These are phyloP conservation scores for Petrolisthes cinctipes DNA, from an alignment of 2,888 invertebrate species.

Conservation along the genomic window DNA sequence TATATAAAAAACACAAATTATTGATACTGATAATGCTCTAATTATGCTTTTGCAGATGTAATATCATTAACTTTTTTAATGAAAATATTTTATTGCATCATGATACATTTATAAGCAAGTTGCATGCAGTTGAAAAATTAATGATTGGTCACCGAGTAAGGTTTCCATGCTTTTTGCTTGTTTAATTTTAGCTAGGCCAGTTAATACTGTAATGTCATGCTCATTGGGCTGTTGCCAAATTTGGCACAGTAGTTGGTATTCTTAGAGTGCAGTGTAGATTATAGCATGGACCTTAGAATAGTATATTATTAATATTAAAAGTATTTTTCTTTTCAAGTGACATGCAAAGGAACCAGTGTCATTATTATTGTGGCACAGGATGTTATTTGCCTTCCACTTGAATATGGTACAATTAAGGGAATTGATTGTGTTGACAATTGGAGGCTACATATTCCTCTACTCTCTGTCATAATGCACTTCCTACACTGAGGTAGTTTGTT, in stretches of 20 bases:
- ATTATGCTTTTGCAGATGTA: constrained; percentile 16
- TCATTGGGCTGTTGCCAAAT: constrained; percentile 17
- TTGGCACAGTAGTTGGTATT: constrained; percentile 7
- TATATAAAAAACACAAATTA: background rate
- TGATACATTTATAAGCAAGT: constrained; percentile 6
- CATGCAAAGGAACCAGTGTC: background rate
- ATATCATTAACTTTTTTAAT: background rate
- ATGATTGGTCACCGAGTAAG: background rate
- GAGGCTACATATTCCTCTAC: too few species aligned
- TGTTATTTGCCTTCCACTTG: too few species aligned
- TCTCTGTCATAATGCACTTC: too few species aligned
- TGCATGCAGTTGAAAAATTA: constrained; percentile 11
- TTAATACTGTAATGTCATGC: constrained; percentile 20
- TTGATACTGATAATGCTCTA: background rate
- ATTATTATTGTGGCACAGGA: background rate
- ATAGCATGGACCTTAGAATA: constrained; percentile 35
- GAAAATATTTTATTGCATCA: constrained; percentile 30
- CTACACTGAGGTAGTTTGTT: too few species aligned
- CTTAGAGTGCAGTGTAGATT: constrained; percentile 20
- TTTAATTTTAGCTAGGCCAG: background rate
- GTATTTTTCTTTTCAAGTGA: background rate
- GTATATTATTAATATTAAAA: background rate
- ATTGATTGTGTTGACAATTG: too few species aligned
- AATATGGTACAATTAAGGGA: too few species aligned
- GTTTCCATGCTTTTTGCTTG: constrained; percentile 27